Percentiles rank a stretch among this genome's conserved stretches.
Evolutionary conservation across 2,113 vertebrate genomes (phyloP).

Genomic region (Malaclemys terrapin): DNA sequence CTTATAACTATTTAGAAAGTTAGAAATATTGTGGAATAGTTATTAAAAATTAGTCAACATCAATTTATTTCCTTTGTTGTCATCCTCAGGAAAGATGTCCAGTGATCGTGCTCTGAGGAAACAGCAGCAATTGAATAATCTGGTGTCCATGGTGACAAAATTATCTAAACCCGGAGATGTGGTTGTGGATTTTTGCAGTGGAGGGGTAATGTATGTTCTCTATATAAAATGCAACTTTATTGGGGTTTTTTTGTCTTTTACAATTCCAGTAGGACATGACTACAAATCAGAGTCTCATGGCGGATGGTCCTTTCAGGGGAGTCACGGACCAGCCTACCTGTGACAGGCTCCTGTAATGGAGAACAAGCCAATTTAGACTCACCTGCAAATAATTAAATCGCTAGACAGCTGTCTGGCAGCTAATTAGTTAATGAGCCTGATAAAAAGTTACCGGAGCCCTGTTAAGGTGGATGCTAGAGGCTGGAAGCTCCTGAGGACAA

Average conservation of each 20-base stretch:
- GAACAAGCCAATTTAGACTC: background rate
- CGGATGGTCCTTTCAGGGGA: background rate
- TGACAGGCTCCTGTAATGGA: background rate
- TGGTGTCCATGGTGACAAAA: conserved; percentile 87
- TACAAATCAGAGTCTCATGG: background rate
- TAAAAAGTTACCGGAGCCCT: background rate
- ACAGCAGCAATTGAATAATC: conserved; percentile 95
- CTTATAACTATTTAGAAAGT: background rate
- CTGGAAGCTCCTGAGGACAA: background rate
- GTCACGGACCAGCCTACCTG: background rate
- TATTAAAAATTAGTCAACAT: background rate
- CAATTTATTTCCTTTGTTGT: conserved; percentile 43
- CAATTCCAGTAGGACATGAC: background rate
- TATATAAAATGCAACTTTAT: background rate
- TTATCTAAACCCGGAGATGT: conserved; percentile 87
- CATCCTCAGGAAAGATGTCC: conserved; percentile 92
- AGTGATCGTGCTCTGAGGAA: conserved; percentile 89
- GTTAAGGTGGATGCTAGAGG: background rate
- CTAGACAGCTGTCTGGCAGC: background rate
- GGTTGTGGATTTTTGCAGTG: conserved; percentile 98
- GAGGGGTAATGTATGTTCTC: conserved; percentile 85
- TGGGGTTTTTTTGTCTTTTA: background rate
- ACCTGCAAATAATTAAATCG: background rate
- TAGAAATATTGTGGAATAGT: background rate
- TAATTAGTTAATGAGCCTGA: background rate